Percentiles rank a stretch among this genome's conserved stretches.
Evolutionary conservation across 1,140 invertebrate species (phyloP).

Genomic region (Drosophila littoralis): DNA sequence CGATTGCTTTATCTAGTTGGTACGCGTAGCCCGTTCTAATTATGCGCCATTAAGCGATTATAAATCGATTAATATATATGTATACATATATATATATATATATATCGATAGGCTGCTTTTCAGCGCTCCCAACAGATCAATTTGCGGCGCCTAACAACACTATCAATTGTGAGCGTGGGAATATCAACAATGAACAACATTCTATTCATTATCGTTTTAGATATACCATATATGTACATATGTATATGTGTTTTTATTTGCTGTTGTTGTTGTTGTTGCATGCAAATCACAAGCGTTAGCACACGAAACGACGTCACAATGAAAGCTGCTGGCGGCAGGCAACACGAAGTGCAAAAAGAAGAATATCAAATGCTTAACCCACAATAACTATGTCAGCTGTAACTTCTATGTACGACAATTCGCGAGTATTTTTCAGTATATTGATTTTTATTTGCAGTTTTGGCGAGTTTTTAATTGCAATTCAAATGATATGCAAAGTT

Average conservation of each 20-base stretch:
- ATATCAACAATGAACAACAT: conserved; percentile 13
- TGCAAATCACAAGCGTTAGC: conserved; percentile 47
- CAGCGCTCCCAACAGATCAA: not conserved
- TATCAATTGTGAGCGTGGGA: conserved; percentile 16
- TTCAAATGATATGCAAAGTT: conserved; percentile 38
- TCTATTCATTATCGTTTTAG: conserved; percentile 4
- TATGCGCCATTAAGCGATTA: not conserved
- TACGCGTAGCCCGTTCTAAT: not conserved
- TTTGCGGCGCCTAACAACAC: conserved; percentile 10
- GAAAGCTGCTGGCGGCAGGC: conserved; percentile 17
- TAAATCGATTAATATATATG: not conserved
- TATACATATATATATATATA: not conserved
- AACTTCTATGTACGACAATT: conserved; percentile 14
- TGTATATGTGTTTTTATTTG: not conserved
- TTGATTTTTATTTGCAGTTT: conserved; percentile 39
- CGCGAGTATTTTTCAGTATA: conserved; percentile 17
- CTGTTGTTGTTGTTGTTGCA: conserved; percentile 16
- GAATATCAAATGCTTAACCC: conserved; percentile 5
- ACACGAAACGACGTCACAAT: conserved; percentile 44
- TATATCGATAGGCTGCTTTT: not conserved
- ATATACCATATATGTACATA: conserved; percentile 2
- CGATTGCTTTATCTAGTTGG: not conserved
- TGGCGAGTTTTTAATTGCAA: conserved; percentile 37
- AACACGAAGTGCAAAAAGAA: conserved; percentile 17
- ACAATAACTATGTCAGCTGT: conserved; percentile 10